A percentile compares a stretch with the other conserved stretches of the same genome.
Conservation (phyloP, 1,140 invertebrate species). For the Drosophila gunungcola region DNA sequence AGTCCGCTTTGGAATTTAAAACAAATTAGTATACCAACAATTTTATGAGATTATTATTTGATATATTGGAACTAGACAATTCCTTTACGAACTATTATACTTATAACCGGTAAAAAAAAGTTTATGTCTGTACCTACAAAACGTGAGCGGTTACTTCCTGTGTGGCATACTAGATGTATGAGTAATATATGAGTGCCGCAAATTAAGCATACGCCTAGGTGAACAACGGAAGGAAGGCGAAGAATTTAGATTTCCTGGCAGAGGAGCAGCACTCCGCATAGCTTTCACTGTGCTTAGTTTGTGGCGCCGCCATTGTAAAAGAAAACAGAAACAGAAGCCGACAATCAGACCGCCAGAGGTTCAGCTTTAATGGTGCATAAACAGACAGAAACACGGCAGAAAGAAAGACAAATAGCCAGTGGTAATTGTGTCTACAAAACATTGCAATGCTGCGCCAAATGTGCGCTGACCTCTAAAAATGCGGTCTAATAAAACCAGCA, state of each 20-base stretch:
- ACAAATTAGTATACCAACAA: no score
- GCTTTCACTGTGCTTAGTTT: slow-evolving; percentile 25
- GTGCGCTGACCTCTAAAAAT: slow-evolving; percentile 79
- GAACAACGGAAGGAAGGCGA: slow-evolving; percentile 6
- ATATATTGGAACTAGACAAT: neutral
- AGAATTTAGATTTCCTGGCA: slow-evolving; percentile 16
- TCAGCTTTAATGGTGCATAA: slow-evolving; percentile 60
- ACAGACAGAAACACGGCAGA: slow-evolving; percentile 28
- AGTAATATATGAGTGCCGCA: slow-evolving; percentile 29
- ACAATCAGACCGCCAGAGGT: slow-evolving; percentile 33
- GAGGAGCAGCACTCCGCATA: neutral
- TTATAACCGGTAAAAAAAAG: slow-evolving; percentile 1
- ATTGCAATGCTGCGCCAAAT: slow-evolving; percentile 78
- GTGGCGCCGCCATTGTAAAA: slow-evolving; percentile 14
- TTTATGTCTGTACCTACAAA: neutral
- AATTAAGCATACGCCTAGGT: slow-evolving; percentile 53
- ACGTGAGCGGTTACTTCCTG: slow-evolving; percentile 32
- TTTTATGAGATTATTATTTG: no score
- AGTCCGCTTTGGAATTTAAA: no score
- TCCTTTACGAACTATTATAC: neutral
- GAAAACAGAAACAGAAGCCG: slow-evolving; percentile 1
- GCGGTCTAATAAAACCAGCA: slow-evolving; percentile 73
- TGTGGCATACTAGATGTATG: slow-evolving; percentile 39
- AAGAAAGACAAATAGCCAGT: slow-evolving; percentile 43
- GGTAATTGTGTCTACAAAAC: slow-evolving; percentile 28